phyloP scores from a whole-genome alignment of 2,888 invertebrate genomes.

The Mallateleia sp. region DNA sequence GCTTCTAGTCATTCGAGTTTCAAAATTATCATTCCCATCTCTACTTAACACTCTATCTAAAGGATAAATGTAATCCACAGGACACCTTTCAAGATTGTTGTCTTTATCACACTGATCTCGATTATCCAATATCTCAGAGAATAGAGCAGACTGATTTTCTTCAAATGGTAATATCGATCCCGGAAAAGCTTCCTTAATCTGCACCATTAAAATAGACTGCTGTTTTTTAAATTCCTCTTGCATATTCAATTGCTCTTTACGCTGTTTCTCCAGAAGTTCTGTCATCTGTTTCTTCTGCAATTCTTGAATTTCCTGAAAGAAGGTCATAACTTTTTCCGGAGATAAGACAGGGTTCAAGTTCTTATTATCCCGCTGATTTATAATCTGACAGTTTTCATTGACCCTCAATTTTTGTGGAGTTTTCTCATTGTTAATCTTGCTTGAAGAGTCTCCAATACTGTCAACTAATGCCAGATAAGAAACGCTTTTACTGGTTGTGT shows the following conservation, averaged over 20 bases:
- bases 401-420: too few relatives aligned
- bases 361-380: conserved; percentile 73
- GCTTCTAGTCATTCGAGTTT: conserved; percentile 60
- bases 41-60: conserved; percentile 57
- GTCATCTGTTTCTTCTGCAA: conserved; percentile 92
- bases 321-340: conserved; percentile 85
- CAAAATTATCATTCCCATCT: conserved; percentile 61
- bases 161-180: conserved; percentile 81
- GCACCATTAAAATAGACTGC: conserved; percentile 91
- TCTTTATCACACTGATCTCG: conserved; percentile 55
- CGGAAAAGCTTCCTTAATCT: conserved; percentile 88
- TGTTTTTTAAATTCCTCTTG: conserved; percentile 93
- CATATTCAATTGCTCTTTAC: conserved; percentile 91
- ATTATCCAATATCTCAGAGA: conserved; percentile 57
- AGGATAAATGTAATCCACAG: conserved; percentile 75
- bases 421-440: too few relatives aligned
- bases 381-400: too few relatives aligned
- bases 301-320: conserved; percentile 90
- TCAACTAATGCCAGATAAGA: too few relatives aligned
- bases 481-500: too few relatives aligned
- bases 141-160: not conserved
- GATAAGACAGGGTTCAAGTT: conserved; percentile 77
- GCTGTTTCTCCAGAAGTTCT: conserved; percentile 92
- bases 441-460: too few relatives aligned
- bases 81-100: conserved; percentile 61